These are phyloP conservation scores for Drepanosiphum platanoidis DNA, from an alignment of 2,888 invertebrate species.

Conservation along the genomic window DNA sequence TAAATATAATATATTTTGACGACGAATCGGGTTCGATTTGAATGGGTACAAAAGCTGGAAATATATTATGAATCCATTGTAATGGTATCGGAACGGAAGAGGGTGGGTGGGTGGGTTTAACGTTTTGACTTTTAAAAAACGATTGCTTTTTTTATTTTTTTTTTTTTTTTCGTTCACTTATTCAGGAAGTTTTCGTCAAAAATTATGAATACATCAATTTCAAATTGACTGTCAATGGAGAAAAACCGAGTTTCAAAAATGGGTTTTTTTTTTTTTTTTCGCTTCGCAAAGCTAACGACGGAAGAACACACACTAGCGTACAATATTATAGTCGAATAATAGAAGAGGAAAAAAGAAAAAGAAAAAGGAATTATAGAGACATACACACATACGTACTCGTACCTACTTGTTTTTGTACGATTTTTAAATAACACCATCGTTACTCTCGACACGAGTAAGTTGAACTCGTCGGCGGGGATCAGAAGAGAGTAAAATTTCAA, in stretches of 20 bases:
- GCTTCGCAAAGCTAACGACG: not conserved
- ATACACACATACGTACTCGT: too few relatives aligned
- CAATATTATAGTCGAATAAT: slow-evolving; percentile 11
- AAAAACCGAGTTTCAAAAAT: not conserved
- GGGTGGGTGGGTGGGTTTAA: not conserved
- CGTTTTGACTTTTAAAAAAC: slow-evolving; percentile 4
- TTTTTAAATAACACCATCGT: not conserved
- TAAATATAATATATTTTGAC: slow-evolving; percentile 3
- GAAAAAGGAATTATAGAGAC: not conserved
- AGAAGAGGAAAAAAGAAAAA: slow-evolving; percentile 10
- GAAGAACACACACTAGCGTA: not conserved
- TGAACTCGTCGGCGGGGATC: slow-evolving; percentile 8
- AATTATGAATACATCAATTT: slow-evolving; percentile 37
- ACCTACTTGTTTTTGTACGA: slow-evolving; percentile 11
- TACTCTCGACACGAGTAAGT: slow-evolving; percentile 30
- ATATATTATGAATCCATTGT: slow-evolving; percentile 4
- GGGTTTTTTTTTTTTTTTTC: too few relatives aligned
- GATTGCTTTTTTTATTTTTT: not conserved
- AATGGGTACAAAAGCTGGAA: not conserved
- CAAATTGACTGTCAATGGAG: not conserved
- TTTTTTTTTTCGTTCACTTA: too few relatives aligned
- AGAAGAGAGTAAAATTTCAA: not conserved
- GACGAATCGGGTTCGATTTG: not conserved
- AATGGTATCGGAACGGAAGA: not conserved
- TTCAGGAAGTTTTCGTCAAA: slow-evolving; percentile 19